These are phyloP conservation scores for Archips crataeganus DNA, from an alignment of 2,888 invertebrate species.

Conservation along the genomic window DNA sequence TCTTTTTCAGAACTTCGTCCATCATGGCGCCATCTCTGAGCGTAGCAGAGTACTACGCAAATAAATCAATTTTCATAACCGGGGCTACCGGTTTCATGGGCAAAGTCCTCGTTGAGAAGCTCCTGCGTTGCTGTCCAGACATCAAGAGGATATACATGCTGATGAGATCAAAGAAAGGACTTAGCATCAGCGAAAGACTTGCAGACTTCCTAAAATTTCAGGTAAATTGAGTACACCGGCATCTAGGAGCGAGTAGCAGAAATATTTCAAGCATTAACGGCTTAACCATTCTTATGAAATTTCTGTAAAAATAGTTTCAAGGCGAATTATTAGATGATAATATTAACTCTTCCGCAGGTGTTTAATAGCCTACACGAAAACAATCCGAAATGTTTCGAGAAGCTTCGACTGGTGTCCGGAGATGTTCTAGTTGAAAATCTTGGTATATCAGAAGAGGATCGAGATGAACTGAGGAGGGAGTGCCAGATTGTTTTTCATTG, in stretches of 20 bases:
- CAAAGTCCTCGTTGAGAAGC: slow-evolving; percentile 92
- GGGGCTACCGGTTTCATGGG: slow-evolving; percentile 95
- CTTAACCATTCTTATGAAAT: neutral
- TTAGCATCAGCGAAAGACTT: slow-evolving; percentile 86
- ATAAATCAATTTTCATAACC: slow-evolving; percentile 90
- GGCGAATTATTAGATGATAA: neutral
- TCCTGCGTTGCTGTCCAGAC: slow-evolving; percentile 89
- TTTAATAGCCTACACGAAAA: slow-evolving; percentile 84
- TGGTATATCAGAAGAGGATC: slow-evolving; percentile 85
- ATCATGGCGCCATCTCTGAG: slow-evolving; percentile 70
- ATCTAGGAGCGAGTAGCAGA: slow-evolving; percentile 43
- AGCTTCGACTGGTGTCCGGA: slow-evolving; percentile 88
- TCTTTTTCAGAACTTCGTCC: slow-evolving; percentile 37
- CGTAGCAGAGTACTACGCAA: slow-evolving; percentile 85
- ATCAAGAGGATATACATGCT: slow-evolving; percentile 89
- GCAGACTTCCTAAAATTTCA: slow-evolving; percentile 83
- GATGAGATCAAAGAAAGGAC: slow-evolving; percentile 90
- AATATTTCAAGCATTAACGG: too few species aligned
- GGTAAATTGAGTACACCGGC: slow-evolving; percentile 62
- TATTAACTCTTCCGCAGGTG: slow-evolving; percentile 66
- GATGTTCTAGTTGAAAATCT: slow-evolving; percentile 87
- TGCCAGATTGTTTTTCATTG: slow-evolving; percentile 92
- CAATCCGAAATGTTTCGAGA: slow-evolving; percentile 85
- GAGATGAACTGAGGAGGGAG: slow-evolving; percentile 84
- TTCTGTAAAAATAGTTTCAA: neutral